Evolutionary conservation across 2,888 invertebrate genomes (phyloP), one percentile per base, ranked within the genome.

Genomic region (Euzophera pinguis): DNA sequence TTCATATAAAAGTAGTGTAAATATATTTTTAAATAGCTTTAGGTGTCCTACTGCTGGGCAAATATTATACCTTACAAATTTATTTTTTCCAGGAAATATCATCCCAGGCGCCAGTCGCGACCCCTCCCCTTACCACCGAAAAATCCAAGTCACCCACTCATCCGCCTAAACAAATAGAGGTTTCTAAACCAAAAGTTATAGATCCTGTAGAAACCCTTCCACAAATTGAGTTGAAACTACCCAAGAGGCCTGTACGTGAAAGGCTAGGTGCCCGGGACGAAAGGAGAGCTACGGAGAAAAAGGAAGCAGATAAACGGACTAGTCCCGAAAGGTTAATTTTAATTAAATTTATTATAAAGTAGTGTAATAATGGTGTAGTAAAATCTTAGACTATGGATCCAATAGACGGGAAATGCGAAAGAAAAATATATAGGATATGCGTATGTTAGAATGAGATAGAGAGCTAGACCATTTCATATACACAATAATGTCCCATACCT

Each of bases 261-360:
- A 77, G 90, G 54, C 76, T 91, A 1, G 90, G 90, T 3, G 67
- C 66, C 9, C 69, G 79, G 1, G 78, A 81, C 52, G 70, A 73
- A 53, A 82, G 73, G 60, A 76, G 69, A 52, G 50, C 56, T 27
- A 48, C 60, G 5, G 75, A 80, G 62, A 50, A 42, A 8, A 75
- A 69, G 58, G 74, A 76, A 59, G 78, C 69, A 57, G 68, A 67
- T 53, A 69, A 59, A 58, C 65, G 60, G 60, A 69, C 78, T 7
- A 87, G 83, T 71, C 86, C 86, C 59, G 88, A 89, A 86, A 88
- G 89, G 89, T 89, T 78, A 73, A 65, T 75, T 69, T 65, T 68
- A 45, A 32, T 45, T 61, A 69, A 61, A 69, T 70, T 76, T 32
- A 9, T 32, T 32, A 7, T 78, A 76, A 79, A 79, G 78, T 83